Percentiles rank a stretch among this genome's conserved stretches.
phyloP scores from a whole-genome alignment of 2,113 vertebrate genomes.

The Hipposideros armiger region DNA sequence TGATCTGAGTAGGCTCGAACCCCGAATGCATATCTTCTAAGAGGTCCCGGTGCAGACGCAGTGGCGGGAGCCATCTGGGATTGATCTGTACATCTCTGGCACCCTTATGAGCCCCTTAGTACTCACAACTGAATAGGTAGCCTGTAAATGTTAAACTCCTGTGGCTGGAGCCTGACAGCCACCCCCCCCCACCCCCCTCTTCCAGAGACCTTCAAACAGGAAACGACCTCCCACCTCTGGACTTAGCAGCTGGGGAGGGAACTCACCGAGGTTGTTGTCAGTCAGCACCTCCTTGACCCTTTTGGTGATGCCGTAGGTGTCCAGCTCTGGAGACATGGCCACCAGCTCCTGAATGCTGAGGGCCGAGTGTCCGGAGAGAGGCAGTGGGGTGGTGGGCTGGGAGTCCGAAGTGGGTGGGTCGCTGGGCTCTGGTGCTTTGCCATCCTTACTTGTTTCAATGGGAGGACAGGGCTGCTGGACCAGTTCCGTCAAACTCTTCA shows the following conservation, averaged over 20 bases:
- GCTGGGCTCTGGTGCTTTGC: constrained; percentile 87
- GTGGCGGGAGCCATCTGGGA: not conserved
- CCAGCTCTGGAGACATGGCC: constrained; percentile 96
- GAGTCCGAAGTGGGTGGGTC: constrained; percentile 91
- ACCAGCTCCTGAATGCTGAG: constrained; percentile 97
- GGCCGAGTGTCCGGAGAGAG: constrained; percentile 92
- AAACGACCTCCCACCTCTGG: fast-evolving
- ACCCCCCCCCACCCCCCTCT: not conserved
- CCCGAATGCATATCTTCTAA: not conserved
- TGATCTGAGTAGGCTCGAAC: not conserved
- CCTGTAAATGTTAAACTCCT: not conserved
- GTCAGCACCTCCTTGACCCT: constrained; percentile 98
- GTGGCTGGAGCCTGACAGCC: not conserved
- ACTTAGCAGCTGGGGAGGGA: fast-evolving
- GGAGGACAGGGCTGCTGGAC: constrained; percentile 92
- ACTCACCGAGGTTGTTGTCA: constrained; percentile 97
- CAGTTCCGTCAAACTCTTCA: constrained; percentile 93
- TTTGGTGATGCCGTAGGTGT: constrained; percentile 97
- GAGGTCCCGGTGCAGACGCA: not conserved
- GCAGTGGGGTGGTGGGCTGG: constrained; percentile 91
- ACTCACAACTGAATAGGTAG: not conserved
- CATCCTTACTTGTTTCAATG: constrained; percentile 91
- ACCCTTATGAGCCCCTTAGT: not conserved
- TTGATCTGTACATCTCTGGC: not conserved
- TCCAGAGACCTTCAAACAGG: not conserved